phyloP scores from a whole-genome alignment of 2,888 invertebrate species.

The Cylindroiulus punctatus region DNA sequence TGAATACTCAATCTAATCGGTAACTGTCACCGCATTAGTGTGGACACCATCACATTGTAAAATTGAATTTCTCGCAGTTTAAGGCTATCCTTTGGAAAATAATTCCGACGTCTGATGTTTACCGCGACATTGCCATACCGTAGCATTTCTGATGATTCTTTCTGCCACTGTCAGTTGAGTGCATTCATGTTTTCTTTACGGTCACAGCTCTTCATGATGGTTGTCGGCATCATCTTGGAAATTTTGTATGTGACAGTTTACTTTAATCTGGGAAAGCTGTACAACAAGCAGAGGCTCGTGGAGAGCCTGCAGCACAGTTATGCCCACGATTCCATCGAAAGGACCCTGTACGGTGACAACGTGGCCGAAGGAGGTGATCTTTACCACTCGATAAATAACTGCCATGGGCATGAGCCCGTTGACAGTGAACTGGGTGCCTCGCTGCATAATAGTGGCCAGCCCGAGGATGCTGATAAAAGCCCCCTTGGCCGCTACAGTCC shows the following conservation, averaged over 20 bases:
- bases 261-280: conserved; percentile 60
- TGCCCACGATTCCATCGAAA: background rate
- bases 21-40: too few species aligned
- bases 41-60: too few species aligned
- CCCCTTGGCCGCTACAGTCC: background rate
- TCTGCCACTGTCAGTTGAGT: too few species aligned
- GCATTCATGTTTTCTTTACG: background rate
- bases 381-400: conserved; percentile 3
- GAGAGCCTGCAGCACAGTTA: conserved; percentile 52
- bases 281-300: background rate
- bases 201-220: conserved; percentile 52
- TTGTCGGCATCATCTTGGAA: conserved; percentile 49
- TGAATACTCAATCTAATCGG: too few species aligned
- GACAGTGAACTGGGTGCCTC: background rate
- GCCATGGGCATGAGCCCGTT: background rate
- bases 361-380: too few species aligned
- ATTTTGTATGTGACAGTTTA: conserved; percentile 20
- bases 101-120: too few species aligned
- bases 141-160: too few species aligned
- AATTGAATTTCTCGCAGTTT: too few species aligned
- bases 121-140: too few species aligned
- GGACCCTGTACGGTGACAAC: background rate
- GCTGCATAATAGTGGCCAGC: background rate
- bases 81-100: too few species aligned
- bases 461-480: background rate